A percentile compares a stretch with the other conserved stretches of the same genome.
phyloP scores from a whole-genome alignment of 2,113 vertebrate species.

The Catharus minimus region DNA sequence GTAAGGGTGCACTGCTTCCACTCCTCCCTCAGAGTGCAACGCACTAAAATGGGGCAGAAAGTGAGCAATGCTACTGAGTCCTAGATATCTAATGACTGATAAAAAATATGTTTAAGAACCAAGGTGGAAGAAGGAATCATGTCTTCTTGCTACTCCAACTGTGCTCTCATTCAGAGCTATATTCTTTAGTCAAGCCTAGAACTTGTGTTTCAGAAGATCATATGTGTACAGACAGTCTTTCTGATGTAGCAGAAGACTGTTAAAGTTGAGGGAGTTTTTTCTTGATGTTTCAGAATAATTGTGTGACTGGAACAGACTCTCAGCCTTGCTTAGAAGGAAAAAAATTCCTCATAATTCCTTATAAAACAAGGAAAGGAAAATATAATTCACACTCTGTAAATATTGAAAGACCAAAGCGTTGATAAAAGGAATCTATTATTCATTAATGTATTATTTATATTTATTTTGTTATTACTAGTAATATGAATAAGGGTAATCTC shows the following conservation, averaged over 20 bases:
- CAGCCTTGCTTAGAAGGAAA: not conserved
- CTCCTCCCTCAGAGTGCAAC: fast-evolving
- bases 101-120: not conserved
- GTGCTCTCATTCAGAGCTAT: not conserved
- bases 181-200: fast-evolving
- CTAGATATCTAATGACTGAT: not conserved
- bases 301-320: not conserved
- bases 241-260: not conserved
- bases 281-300: not conserved
- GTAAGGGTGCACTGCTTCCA: not conserved
- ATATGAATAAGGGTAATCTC: not conserved
- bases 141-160: not conserved
- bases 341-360: not conserved
- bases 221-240: not conserved
- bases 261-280: not conserved
- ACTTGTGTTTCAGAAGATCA: not conserved
- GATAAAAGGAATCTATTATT: not conserved
- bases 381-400: not conserved
- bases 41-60: not conserved
- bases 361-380: not conserved
- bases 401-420: not conserved
- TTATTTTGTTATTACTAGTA: not conserved
- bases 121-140: not conserved
- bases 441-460: not conserved
- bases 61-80: not conserved